phyloP scores from a whole-genome alignment of 2,888 invertebrate genomes.

The Chrysolina haemoptera region DNA sequence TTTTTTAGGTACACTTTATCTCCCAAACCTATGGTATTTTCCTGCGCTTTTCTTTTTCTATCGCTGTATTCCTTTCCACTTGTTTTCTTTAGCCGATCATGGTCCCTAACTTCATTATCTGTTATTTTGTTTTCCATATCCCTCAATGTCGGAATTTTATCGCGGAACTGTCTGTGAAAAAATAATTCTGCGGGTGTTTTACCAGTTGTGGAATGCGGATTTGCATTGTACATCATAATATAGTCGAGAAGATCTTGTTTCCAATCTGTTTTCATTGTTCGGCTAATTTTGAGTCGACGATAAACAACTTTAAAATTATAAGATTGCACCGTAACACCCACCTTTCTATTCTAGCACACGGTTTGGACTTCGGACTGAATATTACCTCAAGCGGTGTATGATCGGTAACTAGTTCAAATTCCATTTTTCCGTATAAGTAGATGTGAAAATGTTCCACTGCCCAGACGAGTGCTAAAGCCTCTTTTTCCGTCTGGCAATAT shows the following conservation, averaged over 20 bases:
- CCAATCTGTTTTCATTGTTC: not conserved
- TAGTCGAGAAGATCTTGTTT: not conserved
- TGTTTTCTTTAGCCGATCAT: too few relatives aligned
- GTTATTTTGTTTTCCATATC: too few relatives aligned
- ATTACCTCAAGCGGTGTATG: constrained; percentile 50
- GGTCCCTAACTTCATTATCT: too few relatives aligned
- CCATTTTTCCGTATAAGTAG: constrained; percentile 40
- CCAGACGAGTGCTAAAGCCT: too few relatives aligned
- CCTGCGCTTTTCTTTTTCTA: not conserved
- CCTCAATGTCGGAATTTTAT: too few relatives aligned
- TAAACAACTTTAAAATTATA: constrained; percentile 44
- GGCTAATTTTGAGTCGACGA: constrained; percentile 48
- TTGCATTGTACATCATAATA: not conserved
- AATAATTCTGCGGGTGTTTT: not conserved
- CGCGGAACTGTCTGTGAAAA: not conserved
- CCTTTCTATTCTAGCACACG: constrained; percentile 42
- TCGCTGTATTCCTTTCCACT: not conserved
- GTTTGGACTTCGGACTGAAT: constrained; percentile 54
- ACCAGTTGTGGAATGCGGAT: not conserved
- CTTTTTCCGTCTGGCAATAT: too few relatives aligned
- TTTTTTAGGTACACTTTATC: not conserved
- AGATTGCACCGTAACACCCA: constrained; percentile 38
- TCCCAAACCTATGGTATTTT: not conserved
- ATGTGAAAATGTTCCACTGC: constrained; percentile 21
- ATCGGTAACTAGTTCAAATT: constrained; percentile 27